phyloP scores from a whole-genome alignment of 35 echinoderm and acorn worm genomes.

The Ptychodera flava region DNA sequence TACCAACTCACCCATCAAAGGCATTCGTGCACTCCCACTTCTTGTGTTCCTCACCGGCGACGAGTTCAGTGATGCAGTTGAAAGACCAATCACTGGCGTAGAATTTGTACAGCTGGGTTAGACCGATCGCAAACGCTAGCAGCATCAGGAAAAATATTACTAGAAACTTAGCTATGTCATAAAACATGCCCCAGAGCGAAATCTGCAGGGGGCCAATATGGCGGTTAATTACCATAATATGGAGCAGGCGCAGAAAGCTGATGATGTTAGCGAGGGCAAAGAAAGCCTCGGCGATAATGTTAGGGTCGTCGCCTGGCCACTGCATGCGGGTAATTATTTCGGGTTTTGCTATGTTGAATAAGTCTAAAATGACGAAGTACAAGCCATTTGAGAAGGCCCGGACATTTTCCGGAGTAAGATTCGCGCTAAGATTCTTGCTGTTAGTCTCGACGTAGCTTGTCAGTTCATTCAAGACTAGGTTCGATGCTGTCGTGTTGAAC shows the following conservation, averaged over 20 bases:
- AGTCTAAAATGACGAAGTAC: too few relatives aligned
- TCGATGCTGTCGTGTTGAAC: not conserved
- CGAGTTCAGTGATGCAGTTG: not conserved
- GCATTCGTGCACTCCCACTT: not conserved
- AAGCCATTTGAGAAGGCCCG: too few relatives aligned
- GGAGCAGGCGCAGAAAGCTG: constrained; percentile 6
- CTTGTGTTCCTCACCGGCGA: not conserved
- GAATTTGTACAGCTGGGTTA: constrained; percentile 7
- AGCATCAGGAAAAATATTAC: constrained; percentile 8
- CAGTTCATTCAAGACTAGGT: not conserved
- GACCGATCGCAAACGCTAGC: constrained; percentile 10
- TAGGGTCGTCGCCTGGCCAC: constrained; percentile 4
- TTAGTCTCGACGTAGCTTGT: too few relatives aligned
- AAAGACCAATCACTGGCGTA: not conserved
- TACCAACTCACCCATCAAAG: too few relatives aligned
- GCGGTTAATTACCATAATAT: not conserved
- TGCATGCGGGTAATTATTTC: not conserved
- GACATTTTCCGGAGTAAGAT: too few relatives aligned
- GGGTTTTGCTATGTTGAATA: not conserved
- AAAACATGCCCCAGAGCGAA: not conserved
- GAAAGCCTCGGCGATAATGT: constrained; percentile 3
- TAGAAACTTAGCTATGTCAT: not conserved
- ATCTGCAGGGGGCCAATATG: constrained; percentile 4
- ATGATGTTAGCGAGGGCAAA: constrained; percentile 11
- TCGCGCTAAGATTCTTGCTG: too few relatives aligned